Evolutionary conservation across 2,888 invertebrate species (phyloP).

Genomic region (Cryptocheilus praepositus): DNA sequence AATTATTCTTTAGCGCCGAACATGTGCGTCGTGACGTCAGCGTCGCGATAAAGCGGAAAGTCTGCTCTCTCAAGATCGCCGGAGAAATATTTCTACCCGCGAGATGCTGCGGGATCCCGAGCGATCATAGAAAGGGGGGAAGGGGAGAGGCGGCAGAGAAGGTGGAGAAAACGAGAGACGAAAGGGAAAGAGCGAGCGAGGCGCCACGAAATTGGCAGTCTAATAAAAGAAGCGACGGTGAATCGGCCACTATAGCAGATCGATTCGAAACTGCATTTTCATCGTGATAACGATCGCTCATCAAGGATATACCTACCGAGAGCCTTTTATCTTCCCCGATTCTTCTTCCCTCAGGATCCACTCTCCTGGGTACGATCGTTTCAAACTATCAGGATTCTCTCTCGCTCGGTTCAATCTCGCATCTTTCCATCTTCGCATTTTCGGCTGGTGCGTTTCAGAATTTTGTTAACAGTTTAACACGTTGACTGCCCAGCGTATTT

Average conservation of each 20-base stretch:
- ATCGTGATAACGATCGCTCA: constrained; percentile 60
- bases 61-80: constrained; percentile 32
- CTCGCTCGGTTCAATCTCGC: not conserved
- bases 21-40: constrained; percentile 64
- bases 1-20: constrained; percentile 62
- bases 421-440: not conserved
- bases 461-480: too few relatives aligned
- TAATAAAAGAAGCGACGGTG: constrained; percentile 55
- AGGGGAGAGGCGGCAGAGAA: constrained; percentile 12
- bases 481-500: too few relatives aligned
- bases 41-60: constrained; percentile 49
- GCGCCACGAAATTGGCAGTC: constrained; percentile 57
- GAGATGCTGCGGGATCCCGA: constrained; percentile 45
- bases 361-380: not conserved
- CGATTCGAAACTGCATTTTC: constrained; percentile 58
- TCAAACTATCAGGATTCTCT: not conserved
- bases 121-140: constrained; percentile 26
- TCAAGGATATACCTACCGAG: constrained; percentile 58
- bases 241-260: constrained; percentile 3
- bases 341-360: constrained; percentile 19
- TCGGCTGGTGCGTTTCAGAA: too few relatives aligned
- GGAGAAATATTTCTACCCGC: constrained; percentile 30
- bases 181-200: constrained; percentile 35
- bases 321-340: constrained; percentile 51
- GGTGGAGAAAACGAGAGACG: constrained; percentile 2